Conservation (phyloP, 2,888 invertebrate species). For the Cybosia mesomella region DNA sequence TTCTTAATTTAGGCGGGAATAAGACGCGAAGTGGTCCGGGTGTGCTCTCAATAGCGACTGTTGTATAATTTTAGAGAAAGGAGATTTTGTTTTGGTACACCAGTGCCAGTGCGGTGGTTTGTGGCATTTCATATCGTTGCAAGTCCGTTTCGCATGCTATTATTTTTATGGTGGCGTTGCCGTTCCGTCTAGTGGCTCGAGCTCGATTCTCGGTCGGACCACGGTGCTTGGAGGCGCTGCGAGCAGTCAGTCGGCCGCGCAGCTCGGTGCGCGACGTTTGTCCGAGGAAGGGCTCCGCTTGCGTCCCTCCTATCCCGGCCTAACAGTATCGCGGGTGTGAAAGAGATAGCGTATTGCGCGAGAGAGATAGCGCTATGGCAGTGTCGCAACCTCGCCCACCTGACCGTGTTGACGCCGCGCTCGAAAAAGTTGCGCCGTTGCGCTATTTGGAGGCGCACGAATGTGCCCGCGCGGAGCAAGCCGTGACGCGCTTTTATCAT, state of each 20-base stretch:
- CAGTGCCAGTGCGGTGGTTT: conserved; percentile 74
- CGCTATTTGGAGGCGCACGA: conserved; percentile 86
- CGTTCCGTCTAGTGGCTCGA: conserved; percentile 65
- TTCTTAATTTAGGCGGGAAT: conserved; percentile 66
- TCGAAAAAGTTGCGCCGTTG: conserved; percentile 87
- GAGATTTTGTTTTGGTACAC: conserved; percentile 86
- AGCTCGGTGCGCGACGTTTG: conserved; percentile 86
- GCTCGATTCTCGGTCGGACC: conserved; percentile 71
- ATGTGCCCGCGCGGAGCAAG: conserved; percentile 78
- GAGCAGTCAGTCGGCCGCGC: conserved; percentile 85
- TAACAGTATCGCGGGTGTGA: conserved; percentile 66
- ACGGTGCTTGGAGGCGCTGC: conserved; percentile 63
- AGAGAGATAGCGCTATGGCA: conserved; percentile 77
- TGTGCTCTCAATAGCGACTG: conserved; percentile 70
- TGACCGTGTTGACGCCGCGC: conserved; percentile 87
- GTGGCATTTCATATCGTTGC: conserved; percentile 81
- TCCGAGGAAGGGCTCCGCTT: conserved; percentile 76
- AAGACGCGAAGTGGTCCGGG: conserved; percentile 58
- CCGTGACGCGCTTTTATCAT: conserved; percentile 80
- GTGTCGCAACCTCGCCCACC: conserved; percentile 87
- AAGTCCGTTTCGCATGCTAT: conserved; percentile 79
- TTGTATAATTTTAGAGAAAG: conserved; percentile 86
- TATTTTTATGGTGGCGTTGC: conserved; percentile 80
- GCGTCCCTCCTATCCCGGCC: conserved; percentile 66
- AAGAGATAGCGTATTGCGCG: conserved; percentile 64